A percentile compares a stretch with the other conserved stretches of the same genome.
Conservation (phyloP, 30 jellyfish, hydroid and myxozoan genomes). For the Phacellophora camtschatica region DNA sequence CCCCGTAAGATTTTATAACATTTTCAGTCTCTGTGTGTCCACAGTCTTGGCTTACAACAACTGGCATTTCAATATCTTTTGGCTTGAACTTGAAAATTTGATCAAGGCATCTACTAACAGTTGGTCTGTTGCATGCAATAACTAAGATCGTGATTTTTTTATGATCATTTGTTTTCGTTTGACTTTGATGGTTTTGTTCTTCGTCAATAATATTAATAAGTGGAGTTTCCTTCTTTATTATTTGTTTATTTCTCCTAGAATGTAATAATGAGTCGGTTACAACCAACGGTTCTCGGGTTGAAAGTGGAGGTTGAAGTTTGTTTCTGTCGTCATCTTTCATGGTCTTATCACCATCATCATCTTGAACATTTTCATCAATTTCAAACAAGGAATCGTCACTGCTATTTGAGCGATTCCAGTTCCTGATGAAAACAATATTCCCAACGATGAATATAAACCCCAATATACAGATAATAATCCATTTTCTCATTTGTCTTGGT, state of each 20-base stretch:
- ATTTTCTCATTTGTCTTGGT: background rate
- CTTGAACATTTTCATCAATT: background rate
- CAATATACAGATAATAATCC: background rate
- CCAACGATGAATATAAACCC: constrained; percentile 13
- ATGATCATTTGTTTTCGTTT: background rate
- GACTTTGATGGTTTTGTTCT: background rate
- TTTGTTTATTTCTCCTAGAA: no score
- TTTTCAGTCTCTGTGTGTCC: constrained; percentile 86
- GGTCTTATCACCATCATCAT: background rate
- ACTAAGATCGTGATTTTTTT: constrained; percentile 64
- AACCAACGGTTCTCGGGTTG: no score
- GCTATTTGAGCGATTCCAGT: background rate
- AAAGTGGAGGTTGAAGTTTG: background rate
- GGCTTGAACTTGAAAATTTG: constrained; percentile 79
- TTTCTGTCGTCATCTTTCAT: background rate
- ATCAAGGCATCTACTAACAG: constrained; percentile 94
- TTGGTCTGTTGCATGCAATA: constrained; percentile 95
- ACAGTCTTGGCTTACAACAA: constrained; percentile 98
- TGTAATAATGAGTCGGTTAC: no score
- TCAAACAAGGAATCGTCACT: background rate
- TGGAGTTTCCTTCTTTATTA: background rate
- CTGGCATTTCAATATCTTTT: constrained; percentile 58
- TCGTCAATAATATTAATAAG: background rate
- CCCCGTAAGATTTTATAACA: constrained; percentile 88
- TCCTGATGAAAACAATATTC: background rate